phyloP scores from a whole-genome alignment of 2,113 vertebrate species.

The Phyllostomus hastatus region DNA sequence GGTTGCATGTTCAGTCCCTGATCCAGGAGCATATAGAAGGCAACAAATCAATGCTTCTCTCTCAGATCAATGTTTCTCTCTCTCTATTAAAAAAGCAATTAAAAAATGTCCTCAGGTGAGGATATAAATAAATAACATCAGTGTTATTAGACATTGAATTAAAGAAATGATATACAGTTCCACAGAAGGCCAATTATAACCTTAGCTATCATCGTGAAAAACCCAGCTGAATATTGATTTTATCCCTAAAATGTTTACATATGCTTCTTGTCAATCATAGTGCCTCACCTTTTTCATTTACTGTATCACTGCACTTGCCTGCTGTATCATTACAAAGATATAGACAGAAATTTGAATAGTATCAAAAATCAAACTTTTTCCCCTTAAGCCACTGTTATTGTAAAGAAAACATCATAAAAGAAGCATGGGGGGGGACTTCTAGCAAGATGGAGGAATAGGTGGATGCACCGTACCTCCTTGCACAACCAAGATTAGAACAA shows the following conservation, averaged over 20 bases:
- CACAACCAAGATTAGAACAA: too few species aligned
- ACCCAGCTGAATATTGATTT: not conserved
- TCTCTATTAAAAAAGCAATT: too few species aligned
- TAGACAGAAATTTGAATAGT: not conserved
- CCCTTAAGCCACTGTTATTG: not conserved
- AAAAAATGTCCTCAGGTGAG: too few species aligned
- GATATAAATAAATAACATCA: not conserved
- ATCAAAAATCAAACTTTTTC: not conserved
- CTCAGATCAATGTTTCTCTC: too few species aligned
- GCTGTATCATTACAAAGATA: not conserved
- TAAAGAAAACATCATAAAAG: not conserved
- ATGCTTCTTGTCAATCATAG: not conserved
- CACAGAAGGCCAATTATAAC: not conserved
- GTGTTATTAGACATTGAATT: not conserved
- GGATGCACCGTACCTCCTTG: too few species aligned
- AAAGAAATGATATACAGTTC: not conserved
- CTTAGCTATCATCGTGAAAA: not conserved
- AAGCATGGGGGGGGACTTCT: too few species aligned
- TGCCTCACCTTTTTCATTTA: not conserved
- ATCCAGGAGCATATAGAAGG: too few species aligned
- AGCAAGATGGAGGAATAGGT: too few species aligned
- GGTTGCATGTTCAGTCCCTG: too few species aligned
- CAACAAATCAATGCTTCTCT: too few species aligned
- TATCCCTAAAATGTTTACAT: not conserved
- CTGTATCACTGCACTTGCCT: not conserved